Evolutionary conservation across 2,797 vertebrate genomes (phyloP), one percentile per base, ranked within the genome.

Genomic region (Australoheros facetus): DNA sequence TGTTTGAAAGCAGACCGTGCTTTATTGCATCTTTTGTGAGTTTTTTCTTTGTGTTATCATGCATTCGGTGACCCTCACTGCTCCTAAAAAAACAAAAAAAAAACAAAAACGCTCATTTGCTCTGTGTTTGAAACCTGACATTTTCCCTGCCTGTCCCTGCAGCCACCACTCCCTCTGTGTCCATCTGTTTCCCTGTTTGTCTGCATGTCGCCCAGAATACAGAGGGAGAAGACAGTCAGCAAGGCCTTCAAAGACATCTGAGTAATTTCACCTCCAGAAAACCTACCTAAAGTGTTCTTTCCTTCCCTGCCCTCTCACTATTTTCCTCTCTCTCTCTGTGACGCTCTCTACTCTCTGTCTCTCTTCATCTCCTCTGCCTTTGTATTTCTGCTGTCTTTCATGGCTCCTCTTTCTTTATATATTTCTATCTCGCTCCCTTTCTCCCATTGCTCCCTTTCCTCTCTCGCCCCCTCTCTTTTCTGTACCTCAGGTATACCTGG

Each of bases 401-500:
- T 83, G 78, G 76, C 73, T 71, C 66, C 70, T 86, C 80, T 75
- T 73, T 69, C 75, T 73, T 48, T 80, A 30, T 81, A 51, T 71
- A 54, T 88, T 75, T 89, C 77, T 70, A 10, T 82, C 72, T 84
- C 28, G 1, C 77, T 84, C 66, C 21, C 28, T 80, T 56, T 60
- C 69, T 80, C 73, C 54, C 13, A 69, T 73, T 54, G 14, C 79
- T 84, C 70, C 45, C 59, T 74, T 79, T 39, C 71, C 85, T 84
- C 30, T 5, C 39, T 56, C 54, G 21, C 75, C 73, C 78, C 56
- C 72, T 78, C 71, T 80, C 79, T 78, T 34, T 39, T 79, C 88
- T 87, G 62, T 82, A 83, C 82, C 87, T 82, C 75, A 66, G 81
- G 85, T 88, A 92, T 84, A 93, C 90, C 91, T 90, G 89, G 88